Base-by-base conservation (phyloP, 2,888 invertebrate species). In the Danaus chrysippus region DNA sequence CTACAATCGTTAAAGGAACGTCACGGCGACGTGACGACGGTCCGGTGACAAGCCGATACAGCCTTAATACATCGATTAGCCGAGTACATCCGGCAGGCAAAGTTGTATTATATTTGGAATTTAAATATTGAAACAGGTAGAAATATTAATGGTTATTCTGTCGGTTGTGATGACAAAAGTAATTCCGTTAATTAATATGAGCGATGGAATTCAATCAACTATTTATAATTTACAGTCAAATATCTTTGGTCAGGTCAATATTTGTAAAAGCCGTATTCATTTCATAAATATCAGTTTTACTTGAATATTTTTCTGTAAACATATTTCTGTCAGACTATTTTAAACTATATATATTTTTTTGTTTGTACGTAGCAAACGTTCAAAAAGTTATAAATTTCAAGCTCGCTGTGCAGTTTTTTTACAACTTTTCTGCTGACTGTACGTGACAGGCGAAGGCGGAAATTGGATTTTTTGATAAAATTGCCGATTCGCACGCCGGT, bases 381-480 rank as follows among this genome's bases (percentile, higher is more conserved):
- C 15, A 15, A 49, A 49, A 49, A 17, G 49, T 49, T 15, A 49
- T 17, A 49, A 49, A 49, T 49, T 49, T 49, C 17, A 10, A 49
- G 17, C 49, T 49, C 8, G 49, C 49, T 17, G 17, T 49, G 49
- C 10, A 49, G 10, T 15, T 49, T 49, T 49, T 52, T 58, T 11
- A n/a, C 42, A 46, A 10, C 42, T 58, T 56, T 56, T 59, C 42
- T 65, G 66, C 58, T 15, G 62, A 58, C 67, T 43, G 61, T 63
- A 65, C 67, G 46, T 46, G 62, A 53, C 57, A 42, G 49, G 49
- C 56, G 59, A 65, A 55, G 42, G 55, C 57, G 67, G 65, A 67
- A 67, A 67, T 67, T 65, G 67, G 60, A 62, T 67, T 67, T 67
- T 67, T 60, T 62, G 67, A 67, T 67, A 63, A 63, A 65, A 67